Base-by-base conservation (phyloP, 2,888 invertebrate species). In the Syritta pipiens region DNA sequence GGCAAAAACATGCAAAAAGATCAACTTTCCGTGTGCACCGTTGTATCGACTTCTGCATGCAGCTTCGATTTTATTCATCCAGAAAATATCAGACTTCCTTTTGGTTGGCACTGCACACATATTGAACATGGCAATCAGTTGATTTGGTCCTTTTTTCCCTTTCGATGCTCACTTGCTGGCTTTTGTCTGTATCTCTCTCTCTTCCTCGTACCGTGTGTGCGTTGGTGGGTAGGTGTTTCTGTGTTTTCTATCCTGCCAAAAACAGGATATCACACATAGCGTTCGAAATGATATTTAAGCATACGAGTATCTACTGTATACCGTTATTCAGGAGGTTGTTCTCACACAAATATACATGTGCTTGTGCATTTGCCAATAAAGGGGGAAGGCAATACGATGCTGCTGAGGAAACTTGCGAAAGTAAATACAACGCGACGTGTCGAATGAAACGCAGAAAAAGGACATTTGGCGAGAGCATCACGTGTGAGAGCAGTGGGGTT, bases 401-500 rank as follows among this genome's bases (percentile, higher is more conserved):
- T n/a, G n/a, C 3, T n/a, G 12, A 12, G 6, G 24, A 26, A 26
- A 6, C 7, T 17, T 3, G 10, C 6, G 30, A 37, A 22, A 55
- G 7, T 26, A 19, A 14, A 35, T 42, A 32, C 24, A 32, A 46
- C 51, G 53, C n/a, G 48, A 46, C 37, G 37, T 40, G 22, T 17
- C 7, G 32, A 9, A 22, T 28, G 17, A 17, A 42, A 37, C n/a
- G 7, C 7, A 28, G 32, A 22, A 24, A 55, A 55, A 22, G 49
- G 55, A 48, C 48, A 76, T 57, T 55, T 5, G 26, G 35, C 20
- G 32, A 10, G 22, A 75, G 10, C 32, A 49, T 57, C 49, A 75
- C 68, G 53, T 75, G 46, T 75, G 53, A 75, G 53, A 68, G 44
- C 26, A 74, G 49, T 55, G 17, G 10, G 59, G 53, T 60, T 55